Evolutionary conservation across 2,888 invertebrate species (phyloP), one percentile per base, ranked within the genome.

Genomic region (Trichopoda pennipes): DNA sequence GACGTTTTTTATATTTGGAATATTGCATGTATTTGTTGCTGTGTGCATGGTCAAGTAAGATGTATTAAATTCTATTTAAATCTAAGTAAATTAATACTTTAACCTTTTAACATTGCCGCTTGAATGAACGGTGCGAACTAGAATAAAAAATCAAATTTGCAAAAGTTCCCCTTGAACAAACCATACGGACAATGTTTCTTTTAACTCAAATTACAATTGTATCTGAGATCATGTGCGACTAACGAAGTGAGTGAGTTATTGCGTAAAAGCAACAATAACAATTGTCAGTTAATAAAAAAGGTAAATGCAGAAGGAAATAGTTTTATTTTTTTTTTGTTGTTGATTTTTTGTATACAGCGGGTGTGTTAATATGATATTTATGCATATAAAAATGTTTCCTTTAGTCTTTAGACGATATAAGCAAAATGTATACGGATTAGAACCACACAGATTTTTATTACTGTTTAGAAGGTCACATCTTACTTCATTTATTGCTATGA

Each of bases 1-100:
- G 73, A 81, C 73, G 68, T 61, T 10, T 64, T 58, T 60, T 8
- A 4, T 12, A 35, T 7, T 32, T 6, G 8, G 28, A 28, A 28
- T 28, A 28, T 28, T 28, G 28, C 28, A 28, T 28, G 28, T 12
- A 32, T n/a, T 23, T 21, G 1, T 23, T 28, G 1, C 12, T 49
- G 3, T 19, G 19, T 19, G 16, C 1, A 19, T n/a, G 17, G 3
- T 14, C 17, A 14, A 56, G 16, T 28, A 21, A 42, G 1, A 28
- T 74, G 16, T 64, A 75, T 53, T 44, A 47, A 76, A 61, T 55
- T 61, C 23, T 28, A 47, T 19, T 55, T 23, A 55, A 75, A 78
- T 70, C 70, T 66, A 47, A 72, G 81, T 78, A 82, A 82, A 61
- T 75, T 60, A 79, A 82, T 82, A 82, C 61, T 53, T 75, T 79